These are phyloP conservation scores for Cranoglanis bouderius DNA, from an alignment of 2,113 vertebrate species.

Conservation along the genomic window DNA sequence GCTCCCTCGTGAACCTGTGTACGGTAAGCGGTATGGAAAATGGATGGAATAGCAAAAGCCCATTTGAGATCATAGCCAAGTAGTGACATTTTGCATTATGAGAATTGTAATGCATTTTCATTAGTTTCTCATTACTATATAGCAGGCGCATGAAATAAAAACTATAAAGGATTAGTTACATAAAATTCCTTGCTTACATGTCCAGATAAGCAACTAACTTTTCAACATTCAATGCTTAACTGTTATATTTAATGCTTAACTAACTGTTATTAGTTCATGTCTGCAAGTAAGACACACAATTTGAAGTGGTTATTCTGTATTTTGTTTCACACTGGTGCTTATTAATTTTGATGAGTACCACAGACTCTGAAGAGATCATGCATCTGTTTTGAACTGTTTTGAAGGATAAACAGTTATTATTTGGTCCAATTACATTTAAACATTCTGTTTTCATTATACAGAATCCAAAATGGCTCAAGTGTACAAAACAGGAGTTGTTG, in stretches of 20 bases:
- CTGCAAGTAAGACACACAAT: neutral
- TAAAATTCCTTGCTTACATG: neutral
- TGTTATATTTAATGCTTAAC: no score
- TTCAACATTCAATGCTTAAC: neutral
- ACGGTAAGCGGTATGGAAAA: no score
- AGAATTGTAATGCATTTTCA: neutral
- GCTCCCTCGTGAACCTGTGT: no score
- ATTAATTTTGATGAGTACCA: neutral
- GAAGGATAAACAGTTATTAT: neutral
- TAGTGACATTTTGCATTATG: neutral
- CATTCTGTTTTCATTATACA: neutral
- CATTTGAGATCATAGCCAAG: neutral
- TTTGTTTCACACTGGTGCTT: neutral
- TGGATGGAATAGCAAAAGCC: neutral
- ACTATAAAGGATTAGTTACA: neutral
- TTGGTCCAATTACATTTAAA: neutral
- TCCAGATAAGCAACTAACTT: neutral
- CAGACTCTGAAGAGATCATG: neutral
- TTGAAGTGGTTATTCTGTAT: neutral
- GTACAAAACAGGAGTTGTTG: neutral
- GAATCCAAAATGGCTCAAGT: neutral
- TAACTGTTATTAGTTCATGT: neutral
- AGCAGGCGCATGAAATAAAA: neutral
- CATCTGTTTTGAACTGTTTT: no score
- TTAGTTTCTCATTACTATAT: neutral